A percentile compares a stretch with the other conserved stretches of the same genome.
These are phyloP conservation scores for Zophobas atratus DNA, from an alignment of 1,140 invertebrate genomes.

Conservation along the genomic window DNA sequence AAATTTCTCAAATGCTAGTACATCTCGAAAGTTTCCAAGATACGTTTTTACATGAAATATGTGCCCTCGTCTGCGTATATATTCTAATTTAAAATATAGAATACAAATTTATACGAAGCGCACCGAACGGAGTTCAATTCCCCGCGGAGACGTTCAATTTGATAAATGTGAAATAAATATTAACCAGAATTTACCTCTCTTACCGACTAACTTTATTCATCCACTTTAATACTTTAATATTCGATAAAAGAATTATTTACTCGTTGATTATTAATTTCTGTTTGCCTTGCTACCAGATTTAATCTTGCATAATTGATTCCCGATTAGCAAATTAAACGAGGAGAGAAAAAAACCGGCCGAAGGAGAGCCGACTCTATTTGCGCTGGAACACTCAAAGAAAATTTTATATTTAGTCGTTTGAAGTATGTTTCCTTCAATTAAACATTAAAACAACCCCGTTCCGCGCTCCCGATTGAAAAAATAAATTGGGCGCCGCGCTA, in stretches of 20 bases:
- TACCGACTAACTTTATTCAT: conserved; percentile 54
- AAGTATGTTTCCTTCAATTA: conserved; percentile 32
- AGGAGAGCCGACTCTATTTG: conserved; percentile 27
- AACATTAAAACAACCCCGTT: conserved; percentile 19
- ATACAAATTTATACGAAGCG: conserved; percentile 67
- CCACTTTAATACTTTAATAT: conserved; percentile 54
- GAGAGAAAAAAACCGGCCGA: conserved; percentile 18
- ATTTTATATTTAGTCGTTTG: conserved; percentile 43
- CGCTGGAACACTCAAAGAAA: conserved; percentile 34
- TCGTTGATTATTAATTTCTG: conserved; percentile 46
- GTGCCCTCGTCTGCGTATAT: conserved; percentile 64
- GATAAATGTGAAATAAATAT: conserved; percentile 68
- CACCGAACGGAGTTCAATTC: conserved; percentile 64
- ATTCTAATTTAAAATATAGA: conserved; percentile 69
- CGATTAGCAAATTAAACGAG: conserved; percentile 41
- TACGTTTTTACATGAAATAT: conserved; percentile 68
- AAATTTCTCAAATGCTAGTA: conserved; percentile 62
- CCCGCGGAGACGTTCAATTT: conserved; percentile 66
- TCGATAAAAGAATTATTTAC: conserved; percentile 54
- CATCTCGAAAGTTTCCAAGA: conserved; percentile 64
- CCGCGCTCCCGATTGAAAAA: conserved; percentile 35
- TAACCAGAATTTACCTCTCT: conserved; percentile 62
- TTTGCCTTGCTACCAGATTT: conserved; percentile 33
- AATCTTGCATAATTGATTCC: conserved; percentile 40
- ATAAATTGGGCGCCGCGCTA: conserved; percentile 21